phyloP scores from a whole-genome alignment of 2,797 vertebrate species.

The Anabas testudineus region DNA sequence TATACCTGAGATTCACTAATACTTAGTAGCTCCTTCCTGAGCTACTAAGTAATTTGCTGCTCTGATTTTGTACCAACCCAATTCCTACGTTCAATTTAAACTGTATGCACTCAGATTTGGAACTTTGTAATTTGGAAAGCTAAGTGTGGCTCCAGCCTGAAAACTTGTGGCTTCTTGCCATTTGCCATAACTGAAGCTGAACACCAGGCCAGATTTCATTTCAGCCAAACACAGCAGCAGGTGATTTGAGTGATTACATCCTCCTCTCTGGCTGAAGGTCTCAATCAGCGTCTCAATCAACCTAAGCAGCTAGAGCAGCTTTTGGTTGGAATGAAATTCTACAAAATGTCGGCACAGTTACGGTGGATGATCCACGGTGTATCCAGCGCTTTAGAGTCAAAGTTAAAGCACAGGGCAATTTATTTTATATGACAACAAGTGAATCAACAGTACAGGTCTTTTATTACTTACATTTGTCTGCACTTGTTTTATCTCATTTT shows the following conservation, averaged over 20 bases:
- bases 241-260: slow-evolving; percentile 54
- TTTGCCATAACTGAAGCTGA: slow-evolving; percentile 29
- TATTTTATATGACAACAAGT: neutral
- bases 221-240: slow-evolving; percentile 50
- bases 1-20: neutral
- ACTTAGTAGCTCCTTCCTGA: neutral
- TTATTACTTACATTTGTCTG: neutral
- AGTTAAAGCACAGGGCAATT: neutral
- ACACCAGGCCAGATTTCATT: slow-evolving; percentile 30
- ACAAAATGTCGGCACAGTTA: slow-evolving; percentile 30
- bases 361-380: slow-evolving; percentile 5
- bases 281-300: slow-evolving; percentile 60
- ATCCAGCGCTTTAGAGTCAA: neutral
- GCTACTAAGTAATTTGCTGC: neutral
- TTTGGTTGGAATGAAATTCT: slow-evolving; percentile 33
- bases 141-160: neutral
- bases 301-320: slow-evolving; percentile 44
- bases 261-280: slow-evolving; percentile 44
- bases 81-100: neutral
- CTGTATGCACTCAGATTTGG: neutral
- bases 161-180: slow-evolving; percentile 28
- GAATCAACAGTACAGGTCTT: neutral
- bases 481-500: neutral
- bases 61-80: neutral
- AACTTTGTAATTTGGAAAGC: slow-evolving; percentile 24